phyloP scores from a whole-genome alignment of 1,140 invertebrate species.

The Physella acuta region DNA sequence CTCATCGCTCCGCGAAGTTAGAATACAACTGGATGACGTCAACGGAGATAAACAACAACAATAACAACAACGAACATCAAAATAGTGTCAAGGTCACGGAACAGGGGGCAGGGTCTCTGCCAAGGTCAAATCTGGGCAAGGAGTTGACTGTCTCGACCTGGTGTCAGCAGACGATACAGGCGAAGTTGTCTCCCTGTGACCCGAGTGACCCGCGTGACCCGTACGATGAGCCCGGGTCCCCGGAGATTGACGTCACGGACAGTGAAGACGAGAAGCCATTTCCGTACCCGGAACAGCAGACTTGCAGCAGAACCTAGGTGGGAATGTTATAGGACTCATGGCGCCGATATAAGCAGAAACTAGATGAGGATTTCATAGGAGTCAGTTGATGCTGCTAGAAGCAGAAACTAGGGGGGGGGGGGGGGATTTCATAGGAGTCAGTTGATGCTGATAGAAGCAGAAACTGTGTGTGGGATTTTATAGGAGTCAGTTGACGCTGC shows the following conservation, averaged over 20 bases:
- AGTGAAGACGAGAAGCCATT: neutral
- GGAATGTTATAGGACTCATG: no score
- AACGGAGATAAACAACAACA: slow-evolving; percentile 5
- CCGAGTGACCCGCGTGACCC: neutral
- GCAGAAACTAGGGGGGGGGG: no score
- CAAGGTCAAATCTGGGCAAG: neutral
- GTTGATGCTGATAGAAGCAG: no score
- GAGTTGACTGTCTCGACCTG: neutral
- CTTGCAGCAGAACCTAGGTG: no score
- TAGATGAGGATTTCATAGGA: no score
- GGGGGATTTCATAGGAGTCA: no score
- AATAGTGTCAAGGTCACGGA: neutral
- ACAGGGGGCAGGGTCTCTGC: neutral
- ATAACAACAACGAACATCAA: neutral
- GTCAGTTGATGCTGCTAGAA: no score
- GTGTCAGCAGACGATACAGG: neutral
- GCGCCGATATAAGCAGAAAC: no score
- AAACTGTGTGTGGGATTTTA: no score
- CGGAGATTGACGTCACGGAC: slow-evolving; percentile 3
- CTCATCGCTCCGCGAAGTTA: neutral
- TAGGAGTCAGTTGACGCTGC: no score
- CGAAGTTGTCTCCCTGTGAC: neutral
- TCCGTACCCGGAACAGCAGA: no score
- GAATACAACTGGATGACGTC: neutral
- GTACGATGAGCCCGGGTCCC: neutral